Percentiles rank a stretch among this genome's conserved stretches.
These are phyloP conservation scores for Anolis carolinensis DNA, from an alignment of 2,113 vertebrate genomes.

Conservation along the genomic window DNA sequence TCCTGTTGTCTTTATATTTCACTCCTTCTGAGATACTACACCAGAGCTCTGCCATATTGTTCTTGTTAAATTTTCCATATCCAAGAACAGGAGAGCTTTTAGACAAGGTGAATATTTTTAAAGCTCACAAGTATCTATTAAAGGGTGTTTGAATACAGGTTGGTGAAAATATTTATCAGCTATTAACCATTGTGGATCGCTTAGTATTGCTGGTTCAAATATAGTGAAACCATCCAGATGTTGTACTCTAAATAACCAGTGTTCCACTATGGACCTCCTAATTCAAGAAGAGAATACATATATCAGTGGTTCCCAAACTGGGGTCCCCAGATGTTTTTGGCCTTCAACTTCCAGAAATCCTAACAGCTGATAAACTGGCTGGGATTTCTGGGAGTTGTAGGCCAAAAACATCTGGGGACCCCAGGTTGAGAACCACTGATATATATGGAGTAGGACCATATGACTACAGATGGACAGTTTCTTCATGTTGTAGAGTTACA, in stretches of 20 bases:
- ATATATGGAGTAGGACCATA: not conserved
- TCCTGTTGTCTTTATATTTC: not conserved
- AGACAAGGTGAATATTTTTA: not conserved
- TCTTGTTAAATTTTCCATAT: not conserved
- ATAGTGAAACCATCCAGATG: not conserved
- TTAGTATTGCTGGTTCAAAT: not conserved
- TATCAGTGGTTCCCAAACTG: no score
- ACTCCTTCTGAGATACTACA: not conserved
- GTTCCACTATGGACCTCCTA: not conserved
- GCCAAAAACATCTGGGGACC: no score
- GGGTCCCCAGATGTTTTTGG: no score
- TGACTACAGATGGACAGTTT: not conserved
- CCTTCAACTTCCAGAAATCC: no score
- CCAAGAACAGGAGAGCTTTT: not conserved
- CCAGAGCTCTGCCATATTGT: not conserved
- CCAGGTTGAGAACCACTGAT: no score
- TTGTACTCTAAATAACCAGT: not conserved
- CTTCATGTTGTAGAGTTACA: not conserved
- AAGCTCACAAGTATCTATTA: not conserved
- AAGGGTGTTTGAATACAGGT: not conserved
- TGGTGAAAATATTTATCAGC: not conserved
- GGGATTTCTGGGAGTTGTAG: no score
- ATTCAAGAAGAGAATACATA: not conserved
- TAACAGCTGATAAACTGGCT: no score
- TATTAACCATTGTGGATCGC: not conserved